Conservation (phyloP, 2,888 invertebrate genomes). For the Ernsta delagoae region DNA sequence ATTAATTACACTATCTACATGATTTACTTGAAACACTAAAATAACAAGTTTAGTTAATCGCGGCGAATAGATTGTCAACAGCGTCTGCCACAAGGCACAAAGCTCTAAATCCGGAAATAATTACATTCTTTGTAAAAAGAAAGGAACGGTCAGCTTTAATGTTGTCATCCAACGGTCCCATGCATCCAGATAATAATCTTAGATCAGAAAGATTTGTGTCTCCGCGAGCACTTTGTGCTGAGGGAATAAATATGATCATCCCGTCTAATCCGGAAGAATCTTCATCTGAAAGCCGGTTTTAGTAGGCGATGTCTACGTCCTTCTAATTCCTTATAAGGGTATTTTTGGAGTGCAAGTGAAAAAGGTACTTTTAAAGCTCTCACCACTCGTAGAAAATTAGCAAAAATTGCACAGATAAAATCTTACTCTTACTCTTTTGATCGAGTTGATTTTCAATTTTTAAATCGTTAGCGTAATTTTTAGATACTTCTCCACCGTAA, state of each 20-base stretch:
- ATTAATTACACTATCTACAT: too few species aligned
- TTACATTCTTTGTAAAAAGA: slow-evolving; percentile 3
- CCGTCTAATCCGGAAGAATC: slow-evolving; percentile 30
- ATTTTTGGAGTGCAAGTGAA: neutral
- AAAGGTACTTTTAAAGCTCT: neutral
- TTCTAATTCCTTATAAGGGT: neutral
- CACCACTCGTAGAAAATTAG: too few species aligned
- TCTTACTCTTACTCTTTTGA: too few species aligned
- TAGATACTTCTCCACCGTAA: too few species aligned
- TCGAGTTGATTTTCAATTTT: too few species aligned
- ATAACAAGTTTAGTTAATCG: too few species aligned
- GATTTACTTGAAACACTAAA: too few species aligned
- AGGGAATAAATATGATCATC: slow-evolving; percentile 31
- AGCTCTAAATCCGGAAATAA: slow-evolving; percentile 12
- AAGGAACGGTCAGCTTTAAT: neutral
- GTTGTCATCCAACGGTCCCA: neutral
- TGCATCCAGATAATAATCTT: slow-evolving; percentile 12
- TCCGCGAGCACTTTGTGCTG: slow-evolving; percentile 8
- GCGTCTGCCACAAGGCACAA: neutral
- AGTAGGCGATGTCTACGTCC: slow-evolving; percentile 18
- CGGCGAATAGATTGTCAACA: neutral
- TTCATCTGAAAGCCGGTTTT: slow-evolving; percentile 27
- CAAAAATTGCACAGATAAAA: too few species aligned
- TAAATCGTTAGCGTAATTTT: too few species aligned
- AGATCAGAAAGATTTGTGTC: slow-evolving; percentile 14